Evolutionary conservation across 2,888 invertebrate genomes (phyloP), one percentile per base, ranked within the genome.

Genomic region (Copidosoma aretas): DNA sequence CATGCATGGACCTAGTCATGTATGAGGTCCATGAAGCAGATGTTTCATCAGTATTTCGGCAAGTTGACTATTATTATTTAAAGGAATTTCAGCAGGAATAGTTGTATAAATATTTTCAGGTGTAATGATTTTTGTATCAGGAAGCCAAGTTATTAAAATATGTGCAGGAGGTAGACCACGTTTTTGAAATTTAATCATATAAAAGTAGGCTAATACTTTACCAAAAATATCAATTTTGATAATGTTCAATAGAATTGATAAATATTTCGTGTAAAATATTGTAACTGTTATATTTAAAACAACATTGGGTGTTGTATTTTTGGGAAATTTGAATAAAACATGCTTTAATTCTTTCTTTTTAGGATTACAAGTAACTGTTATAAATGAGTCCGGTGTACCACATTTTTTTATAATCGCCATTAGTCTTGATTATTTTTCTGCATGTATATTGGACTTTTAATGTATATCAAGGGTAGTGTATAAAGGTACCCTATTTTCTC

Each of bases 341-440:
- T 14, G 12, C 25, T 57, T 24, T 43, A 73, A 64, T 71, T 73
- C 73, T 43, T 51, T 57, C 71, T 71, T 71, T 15, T 67, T 66
- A 21, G 70, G 65, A 71, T 73, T 68, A 46, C 70, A 72, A 19
- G 62, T 71, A 41, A 68, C 43, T 41, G 74, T 65, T 17, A 73
- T 61, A 43, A 72, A 72, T 32, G 72, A 49, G 39, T 70, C 64
- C 57, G 71, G 64, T 21, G 54, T 58, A 15, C 67, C 67, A 41
- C 63, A 19, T 32, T 54, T 49, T 57, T 49, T 46, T 10, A 56
- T 21, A 24, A 62, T 56, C 22, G 61, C 56, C 51, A 67, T 62
- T 15, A 61, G 62, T 67, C 67, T 46, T 56, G 46, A 49, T 62
- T 62, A 43, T 67, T 56, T 52, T 67, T 61, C 25, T 67, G 67